Evolutionary conservation across 53 echinoderm and acorn worm genomes (phyloP).

Genomic region (Echinarachnius parma): DNA sequence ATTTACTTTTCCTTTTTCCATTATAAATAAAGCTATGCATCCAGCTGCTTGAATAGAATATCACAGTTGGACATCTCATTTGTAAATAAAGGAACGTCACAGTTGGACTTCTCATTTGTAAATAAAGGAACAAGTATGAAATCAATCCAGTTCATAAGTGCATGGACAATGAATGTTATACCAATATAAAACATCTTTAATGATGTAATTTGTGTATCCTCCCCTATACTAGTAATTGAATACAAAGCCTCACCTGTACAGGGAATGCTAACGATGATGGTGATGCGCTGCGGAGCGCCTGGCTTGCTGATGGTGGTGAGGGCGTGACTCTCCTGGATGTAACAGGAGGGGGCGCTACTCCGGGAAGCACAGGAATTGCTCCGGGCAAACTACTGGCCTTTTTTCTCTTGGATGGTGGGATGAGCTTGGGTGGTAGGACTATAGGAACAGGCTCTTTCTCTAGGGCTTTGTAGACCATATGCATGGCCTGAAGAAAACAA

Average conservation of each 20-base stretch:
- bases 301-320: constrained; percentile 56
- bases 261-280: constrained; percentile 33
- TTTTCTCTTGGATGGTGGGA: constrained; percentile 90
- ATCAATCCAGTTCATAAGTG: too few species aligned
- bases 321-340: constrained; percentile 50
- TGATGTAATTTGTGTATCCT: too few species aligned
- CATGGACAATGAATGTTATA: too few species aligned
- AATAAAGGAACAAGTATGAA: too few species aligned
- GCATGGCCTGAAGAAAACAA: constrained; percentile 71
- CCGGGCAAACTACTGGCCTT: constrained; percentile 68
- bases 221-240: too few species aligned
- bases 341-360: constrained; percentile 29
- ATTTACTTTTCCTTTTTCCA: too few species aligned
- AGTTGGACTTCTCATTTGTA: too few species aligned
- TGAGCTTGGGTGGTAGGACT: constrained; percentile 65
- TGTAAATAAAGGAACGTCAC: too few species aligned
- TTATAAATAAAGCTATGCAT: too few species aligned
- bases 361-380: constrained; percentile 64
- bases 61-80: too few species aligned
- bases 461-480: constrained; percentile 86
- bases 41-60: too few species aligned
- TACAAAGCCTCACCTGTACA: not conserved
- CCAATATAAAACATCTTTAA: too few species aligned
- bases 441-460: constrained; percentile 81
- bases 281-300: constrained; percentile 41